Evolutionary conservation across 2,113 vertebrate genomes (phyloP).

Genomic region (Scytalopus superciliaris): DNA sequence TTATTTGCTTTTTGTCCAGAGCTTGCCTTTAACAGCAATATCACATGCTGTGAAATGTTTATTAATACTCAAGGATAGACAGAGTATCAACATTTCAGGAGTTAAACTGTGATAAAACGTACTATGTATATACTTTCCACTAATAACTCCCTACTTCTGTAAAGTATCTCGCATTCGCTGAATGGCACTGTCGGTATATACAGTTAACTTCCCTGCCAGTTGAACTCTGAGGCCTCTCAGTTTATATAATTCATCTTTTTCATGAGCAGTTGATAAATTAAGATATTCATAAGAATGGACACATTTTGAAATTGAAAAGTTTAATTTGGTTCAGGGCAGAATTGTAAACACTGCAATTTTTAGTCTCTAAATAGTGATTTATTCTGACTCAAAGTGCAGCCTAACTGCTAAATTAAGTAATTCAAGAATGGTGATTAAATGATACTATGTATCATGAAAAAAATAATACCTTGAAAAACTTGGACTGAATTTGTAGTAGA

Average conservation of each 20-base stretch:
- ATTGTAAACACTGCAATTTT: neutral
- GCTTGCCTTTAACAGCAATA: neutral
- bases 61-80: neutral
- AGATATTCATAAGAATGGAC: neutral
- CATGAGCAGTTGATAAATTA: neutral
- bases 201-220: neutral
- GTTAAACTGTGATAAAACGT: neutral
- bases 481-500: neutral
- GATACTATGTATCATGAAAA: neutral
- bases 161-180: neutral
- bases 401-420: neutral
- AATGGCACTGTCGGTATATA: neutral
- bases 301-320: neutral
- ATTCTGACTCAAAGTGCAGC: neutral
- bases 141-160: neutral
- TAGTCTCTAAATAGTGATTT: slow-evolving; percentile 7
- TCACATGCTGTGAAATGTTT: neutral
- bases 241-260: neutral
- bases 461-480: neutral
- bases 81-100: neutral
- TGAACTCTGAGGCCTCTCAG: neutral
- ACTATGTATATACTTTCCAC: neutral
- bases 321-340: neutral
- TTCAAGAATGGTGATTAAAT: slow-evolving; percentile 3
- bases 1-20: slow-evolving; percentile 51